These are phyloP conservation scores for Micrasema longulum DNA, from an alignment of 1,140 invertebrate genomes.

Conservation along the genomic window DNA sequence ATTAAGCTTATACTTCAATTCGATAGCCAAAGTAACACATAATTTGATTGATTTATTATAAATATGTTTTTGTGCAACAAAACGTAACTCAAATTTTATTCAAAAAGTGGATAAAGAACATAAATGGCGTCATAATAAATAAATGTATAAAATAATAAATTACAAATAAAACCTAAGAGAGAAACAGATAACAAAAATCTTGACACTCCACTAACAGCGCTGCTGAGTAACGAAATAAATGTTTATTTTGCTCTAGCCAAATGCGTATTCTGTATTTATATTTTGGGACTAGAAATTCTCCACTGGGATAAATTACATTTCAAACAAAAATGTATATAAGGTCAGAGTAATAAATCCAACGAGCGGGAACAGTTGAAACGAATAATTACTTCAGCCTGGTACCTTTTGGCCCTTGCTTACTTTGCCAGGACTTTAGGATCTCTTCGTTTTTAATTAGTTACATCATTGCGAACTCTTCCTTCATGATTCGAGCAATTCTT, in stretches of 20 bases:
- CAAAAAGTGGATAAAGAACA: too few species aligned
- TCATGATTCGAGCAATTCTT: slow-evolving; percentile 52
- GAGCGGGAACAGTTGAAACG: slow-evolving; percentile 41
- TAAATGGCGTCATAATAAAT: too few species aligned
- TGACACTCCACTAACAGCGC: not conserved
- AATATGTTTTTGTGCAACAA: too few species aligned
- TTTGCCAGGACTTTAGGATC: slow-evolving; percentile 33
- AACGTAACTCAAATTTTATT: too few species aligned
- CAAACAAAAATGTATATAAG: slow-evolving; percentile 54
- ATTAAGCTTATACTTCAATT: too few species aligned
- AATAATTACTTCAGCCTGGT: slow-evolving; percentile 43
- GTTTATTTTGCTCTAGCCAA: slow-evolving; percentile 6
- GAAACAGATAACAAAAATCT: not conserved
- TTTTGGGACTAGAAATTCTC: slow-evolving; percentile 10
- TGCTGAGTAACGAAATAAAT: not conserved
- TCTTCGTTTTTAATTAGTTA: slow-evolving; percentile 55
- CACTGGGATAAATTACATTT: slow-evolving; percentile 53
- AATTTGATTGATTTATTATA: too few species aligned
- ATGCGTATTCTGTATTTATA: not conserved
- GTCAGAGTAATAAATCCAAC: slow-evolving; percentile 49
- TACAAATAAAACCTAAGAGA: too few species aligned
- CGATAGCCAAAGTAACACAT: too few species aligned
- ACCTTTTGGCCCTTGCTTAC: slow-evolving; percentile 29
- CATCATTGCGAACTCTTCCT: slow-evolving; percentile 54
- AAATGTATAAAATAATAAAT: too few species aligned